Conservation (phyloP, 2,888 invertebrate genomes). For the Lepidocyrtinus sp. region DNA sequence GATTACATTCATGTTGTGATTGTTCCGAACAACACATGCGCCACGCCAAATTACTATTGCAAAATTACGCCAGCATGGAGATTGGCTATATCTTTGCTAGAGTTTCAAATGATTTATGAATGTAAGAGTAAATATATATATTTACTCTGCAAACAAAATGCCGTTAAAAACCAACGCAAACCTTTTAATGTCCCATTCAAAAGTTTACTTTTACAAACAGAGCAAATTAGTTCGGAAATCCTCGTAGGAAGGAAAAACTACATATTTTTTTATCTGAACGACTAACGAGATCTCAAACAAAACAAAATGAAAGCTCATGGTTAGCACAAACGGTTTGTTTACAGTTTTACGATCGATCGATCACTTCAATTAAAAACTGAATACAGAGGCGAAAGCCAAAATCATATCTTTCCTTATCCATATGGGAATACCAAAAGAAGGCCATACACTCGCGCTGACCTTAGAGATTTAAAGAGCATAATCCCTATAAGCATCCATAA, state of each 20-base stretch:
- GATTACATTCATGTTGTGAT: background rate
- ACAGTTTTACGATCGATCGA: background rate
- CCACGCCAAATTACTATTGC: slow-evolving; percentile 8
- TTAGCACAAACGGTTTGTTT: background rate
- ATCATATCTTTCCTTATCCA: background rate
- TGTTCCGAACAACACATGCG: background rate
- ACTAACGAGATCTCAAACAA: background rate
- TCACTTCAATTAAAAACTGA: background rate
- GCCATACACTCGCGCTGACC: background rate
- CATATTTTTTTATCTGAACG: too few relatives aligned
- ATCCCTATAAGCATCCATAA: slow-evolving; percentile 1
- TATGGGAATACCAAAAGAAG: background rate
- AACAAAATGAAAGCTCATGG: slow-evolving; percentile 5
- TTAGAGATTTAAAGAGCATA: slow-evolving; percentile 1
- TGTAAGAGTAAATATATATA: background rate
- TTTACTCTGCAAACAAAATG: slow-evolving; percentile 1
- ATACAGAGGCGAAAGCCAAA: background rate
- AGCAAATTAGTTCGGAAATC: slow-evolving; percentile 4
- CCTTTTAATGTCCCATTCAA: background rate
- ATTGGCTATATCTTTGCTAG: too few relatives aligned
- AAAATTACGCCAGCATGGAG: slow-evolving; percentile 3
- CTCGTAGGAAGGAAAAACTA: background rate
- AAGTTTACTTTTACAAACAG: slow-evolving; percentile 11
- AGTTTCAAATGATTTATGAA: slow-evolving; percentile 9
- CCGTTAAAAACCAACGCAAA: slow-evolving; percentile 10